These are phyloP conservation scores for Hydrozoanthus gracilis DNA, from an alignment of 92 coral and sea anemone genomes.

Conservation along the genomic window DNA sequence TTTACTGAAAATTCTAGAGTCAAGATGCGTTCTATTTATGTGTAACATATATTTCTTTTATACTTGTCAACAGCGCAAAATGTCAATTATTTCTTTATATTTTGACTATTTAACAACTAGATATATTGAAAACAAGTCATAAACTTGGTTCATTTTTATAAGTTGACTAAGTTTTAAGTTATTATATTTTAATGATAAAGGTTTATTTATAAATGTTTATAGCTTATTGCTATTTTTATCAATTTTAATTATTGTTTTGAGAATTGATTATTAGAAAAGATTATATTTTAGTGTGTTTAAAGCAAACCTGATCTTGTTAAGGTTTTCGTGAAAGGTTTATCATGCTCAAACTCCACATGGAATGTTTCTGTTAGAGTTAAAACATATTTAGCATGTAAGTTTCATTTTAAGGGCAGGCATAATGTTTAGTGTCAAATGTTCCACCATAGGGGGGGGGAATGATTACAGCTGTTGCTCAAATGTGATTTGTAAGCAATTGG, in stretches of 20 bases:
- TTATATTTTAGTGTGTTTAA: slow-evolving; percentile 43
- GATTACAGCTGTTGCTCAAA: neutral
- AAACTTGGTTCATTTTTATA: too few species aligned
- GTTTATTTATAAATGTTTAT: too few species aligned
- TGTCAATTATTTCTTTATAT: too few species aligned
- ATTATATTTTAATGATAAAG: too few species aligned
- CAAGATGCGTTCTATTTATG: too few species aligned
- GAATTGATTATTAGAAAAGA: neutral
- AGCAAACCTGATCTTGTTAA: slow-evolving; percentile 94
- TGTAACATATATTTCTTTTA: too few species aligned
- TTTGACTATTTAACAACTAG: too few species aligned
- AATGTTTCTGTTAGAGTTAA: slow-evolving; percentile 74
- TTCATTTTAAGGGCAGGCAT: neutral
- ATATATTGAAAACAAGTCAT: too few species aligned
- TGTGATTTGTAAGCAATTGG: too few species aligned
- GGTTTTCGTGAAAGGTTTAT: slow-evolving; percentile 90
- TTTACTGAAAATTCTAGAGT: too few species aligned
- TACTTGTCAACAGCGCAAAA: too few species aligned
- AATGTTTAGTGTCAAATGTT: neutral
- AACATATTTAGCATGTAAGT: slow-evolving; percentile 36
- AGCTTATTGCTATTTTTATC: slow-evolving; percentile 2
- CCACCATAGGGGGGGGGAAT: neutral
- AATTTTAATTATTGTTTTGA: slow-evolving; percentile 37
- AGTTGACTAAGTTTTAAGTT: too few species aligned
- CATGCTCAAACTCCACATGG: slow-evolving; percentile 93